phyloP scores from a whole-genome alignment of 2,113 vertebrate species.

The Myanophis thanlyinensis region DNA sequence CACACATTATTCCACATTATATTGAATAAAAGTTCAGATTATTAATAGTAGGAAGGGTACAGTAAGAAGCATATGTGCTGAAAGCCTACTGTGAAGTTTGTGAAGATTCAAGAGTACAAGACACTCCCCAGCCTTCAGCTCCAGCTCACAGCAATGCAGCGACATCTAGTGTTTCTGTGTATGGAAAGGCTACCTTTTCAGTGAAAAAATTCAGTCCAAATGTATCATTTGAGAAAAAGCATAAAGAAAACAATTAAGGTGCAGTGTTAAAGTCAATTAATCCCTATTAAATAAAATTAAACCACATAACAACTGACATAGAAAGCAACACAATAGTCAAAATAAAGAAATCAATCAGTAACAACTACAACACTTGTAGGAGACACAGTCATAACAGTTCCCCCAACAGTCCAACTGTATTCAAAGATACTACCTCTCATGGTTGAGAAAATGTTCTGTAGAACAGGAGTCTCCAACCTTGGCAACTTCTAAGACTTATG shows the following conservation, averaged over 20 bases:
- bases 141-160: not conserved
- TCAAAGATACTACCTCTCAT: not conserved
- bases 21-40: not conserved
- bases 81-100: not conserved
- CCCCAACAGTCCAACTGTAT: not conserved
- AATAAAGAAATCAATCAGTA: not conserved
- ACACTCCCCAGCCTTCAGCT: not conserved
- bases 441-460: not conserved
- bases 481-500: too few species aligned
- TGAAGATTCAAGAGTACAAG: not conserved
- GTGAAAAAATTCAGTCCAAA: not conserved
- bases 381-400: not conserved
- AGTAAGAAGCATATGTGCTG: not conserved
- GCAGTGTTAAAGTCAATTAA: not conserved
- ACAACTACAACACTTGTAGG: not conserved
- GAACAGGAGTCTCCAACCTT: too few species aligned
- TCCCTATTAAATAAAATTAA: not conserved
- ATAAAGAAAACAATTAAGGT: not conserved
- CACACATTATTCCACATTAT: too few species aligned
- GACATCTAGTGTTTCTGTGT: not conserved
- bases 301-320: not conserved
- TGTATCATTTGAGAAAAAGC: not conserved
- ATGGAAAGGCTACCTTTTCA: not conserved
- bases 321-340: not conserved
- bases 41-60: constrained; percentile 5